Conservation (phyloP, 2,888 invertebrate genomes). For the Cetonia aurata region DNA sequence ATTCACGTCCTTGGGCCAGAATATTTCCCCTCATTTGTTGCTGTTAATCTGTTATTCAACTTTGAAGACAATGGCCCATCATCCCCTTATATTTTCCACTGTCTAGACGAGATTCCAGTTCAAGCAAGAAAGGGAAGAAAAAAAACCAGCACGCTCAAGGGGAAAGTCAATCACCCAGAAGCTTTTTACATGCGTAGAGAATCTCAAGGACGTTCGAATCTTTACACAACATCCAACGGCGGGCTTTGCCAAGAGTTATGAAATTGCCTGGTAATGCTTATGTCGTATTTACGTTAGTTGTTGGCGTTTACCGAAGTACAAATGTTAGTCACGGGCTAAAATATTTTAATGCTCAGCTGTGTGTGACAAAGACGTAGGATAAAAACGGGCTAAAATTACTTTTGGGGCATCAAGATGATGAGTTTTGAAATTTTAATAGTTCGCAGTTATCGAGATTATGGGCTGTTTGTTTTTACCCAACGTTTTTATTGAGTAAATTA, state of each 20-base stretch:
- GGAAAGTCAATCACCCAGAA: constrained; percentile 9
- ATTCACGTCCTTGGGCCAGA: too few relatives aligned
- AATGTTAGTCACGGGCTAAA: constrained; percentile 5
- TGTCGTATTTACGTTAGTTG: constrained; percentile 11
- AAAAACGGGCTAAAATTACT: too few relatives aligned
- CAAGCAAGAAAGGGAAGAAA: background rate
- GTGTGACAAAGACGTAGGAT: background rate
- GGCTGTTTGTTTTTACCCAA: too few relatives aligned
- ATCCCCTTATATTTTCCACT: too few relatives aligned
- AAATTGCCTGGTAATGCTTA: constrained; percentile 20
- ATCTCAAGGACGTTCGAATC: constrained; percentile 29
- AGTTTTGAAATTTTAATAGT: too few relatives aligned
- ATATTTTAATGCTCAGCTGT: too few relatives aligned
- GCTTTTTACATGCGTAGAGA: constrained; percentile 10
- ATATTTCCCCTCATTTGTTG: too few relatives aligned
- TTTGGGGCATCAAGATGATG: too few relatives aligned
- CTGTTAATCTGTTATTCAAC: too few relatives aligned
- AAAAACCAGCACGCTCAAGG: background rate
- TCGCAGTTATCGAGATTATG: too few relatives aligned
- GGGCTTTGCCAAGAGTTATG: constrained; percentile 29
- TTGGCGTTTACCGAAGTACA: background rate
- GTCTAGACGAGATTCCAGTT: constrained; percentile 1
- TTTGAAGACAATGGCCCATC: too few relatives aligned
- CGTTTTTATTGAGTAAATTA: too few relatives aligned
- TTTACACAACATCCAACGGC: background rate